These are phyloP conservation scores for Loris lydekkerianus DNA, from an alignment of 2,797 vertebrate species.

Conservation along the genomic window DNA sequence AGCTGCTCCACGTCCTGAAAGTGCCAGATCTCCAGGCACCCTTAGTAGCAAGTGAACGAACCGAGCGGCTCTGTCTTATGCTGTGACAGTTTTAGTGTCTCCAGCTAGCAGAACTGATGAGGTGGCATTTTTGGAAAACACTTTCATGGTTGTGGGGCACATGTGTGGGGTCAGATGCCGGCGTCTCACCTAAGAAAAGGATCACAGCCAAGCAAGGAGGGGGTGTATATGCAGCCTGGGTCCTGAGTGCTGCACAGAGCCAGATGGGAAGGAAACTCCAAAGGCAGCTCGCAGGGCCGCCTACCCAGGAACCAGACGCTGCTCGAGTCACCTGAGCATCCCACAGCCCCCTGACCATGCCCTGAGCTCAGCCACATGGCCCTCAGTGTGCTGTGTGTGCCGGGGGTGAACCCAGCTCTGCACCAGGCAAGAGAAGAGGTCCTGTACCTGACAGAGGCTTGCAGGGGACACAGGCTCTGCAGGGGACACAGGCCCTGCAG, in stretches of 20 bases:
- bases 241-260: fast-evolving
- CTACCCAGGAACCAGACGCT: background rate
- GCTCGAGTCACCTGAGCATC: background rate
- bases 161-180: fast-evolving
- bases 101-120: background rate
- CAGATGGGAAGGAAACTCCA: fast-evolving
- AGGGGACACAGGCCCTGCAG: too few relatives aligned
- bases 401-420: background rate
- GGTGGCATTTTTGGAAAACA: background rate
- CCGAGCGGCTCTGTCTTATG: background rate
- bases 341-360: fast-evolving
- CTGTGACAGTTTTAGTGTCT: fast-evolving
- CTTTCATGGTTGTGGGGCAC: background rate
- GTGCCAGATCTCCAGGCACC: fast-evolving
- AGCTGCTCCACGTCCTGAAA: fast-evolving
- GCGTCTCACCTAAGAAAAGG: background rate
- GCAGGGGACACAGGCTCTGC: too few relatives aligned
- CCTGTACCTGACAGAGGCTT: too few relatives aligned
- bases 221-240: fast-evolving
- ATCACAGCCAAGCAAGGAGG: too few relatives aligned
- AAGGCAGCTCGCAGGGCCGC: background rate
- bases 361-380: too few relatives aligned
- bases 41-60: fast-evolving
- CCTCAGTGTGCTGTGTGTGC: background rate
- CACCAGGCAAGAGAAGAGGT: fast-evolving